Base-by-base conservation (phyloP, 2,797 vertebrate species). In the Hafferia zeledoni region DNA sequence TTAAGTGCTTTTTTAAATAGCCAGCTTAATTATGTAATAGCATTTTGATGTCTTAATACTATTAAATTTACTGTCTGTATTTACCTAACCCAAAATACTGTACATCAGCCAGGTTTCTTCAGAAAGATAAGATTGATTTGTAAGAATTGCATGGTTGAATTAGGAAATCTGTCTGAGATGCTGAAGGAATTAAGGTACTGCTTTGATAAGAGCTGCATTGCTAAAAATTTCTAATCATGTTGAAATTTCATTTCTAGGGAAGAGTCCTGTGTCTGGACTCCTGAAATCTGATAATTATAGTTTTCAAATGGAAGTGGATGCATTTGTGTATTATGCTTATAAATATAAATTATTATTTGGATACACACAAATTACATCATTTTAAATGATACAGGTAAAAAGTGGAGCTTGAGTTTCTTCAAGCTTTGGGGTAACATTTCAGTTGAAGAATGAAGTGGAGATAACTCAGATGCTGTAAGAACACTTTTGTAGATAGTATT, bases 1-100 rank as follows among this genome's bases (percentile, higher is more conserved):
- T 94, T 76, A 94, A 61, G 65, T 75, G 50, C 95, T 91, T 91
- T 93, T 91, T 91, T 93, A 96, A 96, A 96, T 94, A 94, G 52
- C 65, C 53, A 71, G 55, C 61, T 94, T 94, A 86, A 95, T 94
- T 77, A 86, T 81, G 30, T 90, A 95, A 91, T 86, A 64, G 69
- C 22, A 74, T 88, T 91, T 78, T 89, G 39, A 15, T 89, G 49
- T 60, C 79, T 93, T 93, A 88, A 20, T 68, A 75, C 8, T 53
- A 47, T 77, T 89, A 47, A 23, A 17, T 41, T 89, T 69, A 14
- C 27, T 60, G 0, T 46, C n/a, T 79, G 41, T 90, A 50, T 84
- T 76, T 93, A 57, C 78, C 92, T 50, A 14, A 79, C 67, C 28
- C 30, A 79, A 83, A 82, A 46, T 70, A 52, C 46, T 78, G 49